Conservation (phyloP, 2,888 invertebrate genomes). For the Norana najaformis region DNA sequence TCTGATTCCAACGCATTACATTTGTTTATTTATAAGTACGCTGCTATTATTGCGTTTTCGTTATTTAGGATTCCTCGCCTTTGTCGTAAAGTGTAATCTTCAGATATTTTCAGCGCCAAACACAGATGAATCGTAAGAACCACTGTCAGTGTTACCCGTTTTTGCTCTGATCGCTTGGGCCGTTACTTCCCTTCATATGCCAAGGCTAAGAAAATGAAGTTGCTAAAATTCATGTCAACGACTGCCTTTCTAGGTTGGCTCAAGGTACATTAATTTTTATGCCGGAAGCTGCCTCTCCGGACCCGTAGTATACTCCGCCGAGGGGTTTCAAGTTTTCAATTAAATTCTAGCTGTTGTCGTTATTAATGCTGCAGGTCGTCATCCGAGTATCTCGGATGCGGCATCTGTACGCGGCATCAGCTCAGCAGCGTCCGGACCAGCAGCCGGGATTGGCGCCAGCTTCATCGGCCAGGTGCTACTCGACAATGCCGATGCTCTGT, state of each 20-base stretch:
- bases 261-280: not conserved
- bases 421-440: not conserved
- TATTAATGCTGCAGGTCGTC: not conserved
- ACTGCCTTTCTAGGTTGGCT: not conserved
- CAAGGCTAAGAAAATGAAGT: not conserved
- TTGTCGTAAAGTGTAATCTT: not conserved
- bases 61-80: not conserved
- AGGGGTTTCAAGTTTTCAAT: not conserved
- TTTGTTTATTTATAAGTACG: not conserved
- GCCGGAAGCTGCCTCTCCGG: not conserved
- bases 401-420: not conserved
- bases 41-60: not conserved
- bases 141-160: not conserved
- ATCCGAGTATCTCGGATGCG: slow-evolving; percentile 10
- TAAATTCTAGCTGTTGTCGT: not conserved
- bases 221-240: not conserved
- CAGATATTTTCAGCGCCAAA: no score
- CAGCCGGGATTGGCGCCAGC: slow-evolving; percentile 63
- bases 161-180: not conserved
- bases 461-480: slow-evolving; percentile 92
- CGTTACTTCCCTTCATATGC: not conserved
- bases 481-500: slow-evolving; percentile 92
- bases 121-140: not conserved
- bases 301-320: no score
- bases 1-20: not conserved